phyloP scores from a whole-genome alignment of 1,140 invertebrate species.

The Mizuhopecten yessoensis region DNA sequence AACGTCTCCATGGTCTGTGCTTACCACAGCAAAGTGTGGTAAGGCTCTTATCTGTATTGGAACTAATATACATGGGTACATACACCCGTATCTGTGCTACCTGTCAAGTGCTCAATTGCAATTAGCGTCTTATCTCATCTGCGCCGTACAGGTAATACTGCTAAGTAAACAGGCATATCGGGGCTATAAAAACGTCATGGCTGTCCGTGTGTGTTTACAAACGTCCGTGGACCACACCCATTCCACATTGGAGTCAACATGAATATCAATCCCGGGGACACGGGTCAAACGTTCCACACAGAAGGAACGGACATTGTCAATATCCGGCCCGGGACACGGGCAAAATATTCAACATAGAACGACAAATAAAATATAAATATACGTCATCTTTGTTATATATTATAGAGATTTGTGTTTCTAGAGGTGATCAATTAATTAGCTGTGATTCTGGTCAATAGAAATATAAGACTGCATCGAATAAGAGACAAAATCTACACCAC shows the following conservation, averaged over 20 bases:
- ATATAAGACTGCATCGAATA: too few species aligned
- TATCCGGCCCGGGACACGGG: too few species aligned
- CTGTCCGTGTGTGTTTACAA: neutral
- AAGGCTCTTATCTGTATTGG: neutral
- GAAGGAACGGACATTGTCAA: too few species aligned
- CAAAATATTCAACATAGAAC: too few species aligned
- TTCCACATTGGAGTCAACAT: neutral
- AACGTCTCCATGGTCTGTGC: too few species aligned
- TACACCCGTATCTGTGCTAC: slow-evolving; percentile 24
- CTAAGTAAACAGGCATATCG: slow-evolving; percentile 1
- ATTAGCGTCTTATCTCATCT: slow-evolving; percentile 24
- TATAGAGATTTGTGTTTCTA: too few species aligned
- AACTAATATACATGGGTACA: slow-evolving; percentile 6
- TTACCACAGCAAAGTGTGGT: neutral
- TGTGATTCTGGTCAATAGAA: too few species aligned
- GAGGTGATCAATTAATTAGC: too few species aligned
- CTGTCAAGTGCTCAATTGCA: slow-evolving; percentile 32
- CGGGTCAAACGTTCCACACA: too few species aligned
- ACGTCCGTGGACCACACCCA: neutral
- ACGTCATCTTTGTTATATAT: too few species aligned
- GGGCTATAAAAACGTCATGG: neutral
- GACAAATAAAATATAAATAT: too few species aligned
- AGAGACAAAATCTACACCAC: too few species aligned
- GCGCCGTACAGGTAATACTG: slow-evolving; percentile 7
- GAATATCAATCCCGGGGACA: neutral